Evolutionary conservation across 2,888 invertebrate genomes (phyloP), one percentile per base, ranked within the genome.

Genomic region (Gasteruption jaculator): DNA sequence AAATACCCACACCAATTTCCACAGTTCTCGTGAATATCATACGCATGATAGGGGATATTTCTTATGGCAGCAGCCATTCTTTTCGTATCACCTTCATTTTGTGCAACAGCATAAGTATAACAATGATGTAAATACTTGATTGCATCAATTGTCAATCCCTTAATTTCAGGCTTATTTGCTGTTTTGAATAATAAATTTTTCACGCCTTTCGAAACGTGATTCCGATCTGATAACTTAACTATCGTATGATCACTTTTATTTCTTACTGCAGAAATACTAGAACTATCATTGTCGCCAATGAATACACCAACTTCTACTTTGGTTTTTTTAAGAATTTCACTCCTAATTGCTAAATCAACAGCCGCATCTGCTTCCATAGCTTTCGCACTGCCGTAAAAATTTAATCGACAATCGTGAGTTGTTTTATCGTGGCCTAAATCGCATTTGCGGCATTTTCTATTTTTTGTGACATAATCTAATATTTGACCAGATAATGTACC

Each of bases 291-390:
- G 26, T 41, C 34, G 1, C 30, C 24, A 4, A 41, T 19, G 16
- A 43, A 33, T 5, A 46, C 38, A 10, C 38, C 34, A n/a, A 43
- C 26, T 11, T 46, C 33, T 32, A 27, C 29, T 15, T 39, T 39
- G 3, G 5, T 12, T n/a, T 24, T 15, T 29, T 42, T 39, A 5
- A 42, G 15, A 6, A 46, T 21, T 6, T 27, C 5, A 22, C 37
- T 43, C 16, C 30, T 32, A 16, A 19, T 43, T 2, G 22, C 33
- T 2, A 46, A 29, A 11, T 46, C 31, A n/a, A 35, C 41, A 14
- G 40, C 43, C 6, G 39, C 39, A 37, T 43, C 20, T 7, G 37
- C 46, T 11, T 46, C 43, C 43, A 46, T 46, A 14, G 44, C 37
- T 18, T 46, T 46, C 5, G 46, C 46, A 30, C 34, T 39, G 6